Evolutionary conservation across 2,113 vertebrate genomes (phyloP), one percentile per base, ranked within the genome.

Genomic region (Rhegmatorhina hoffmannsi): DNA sequence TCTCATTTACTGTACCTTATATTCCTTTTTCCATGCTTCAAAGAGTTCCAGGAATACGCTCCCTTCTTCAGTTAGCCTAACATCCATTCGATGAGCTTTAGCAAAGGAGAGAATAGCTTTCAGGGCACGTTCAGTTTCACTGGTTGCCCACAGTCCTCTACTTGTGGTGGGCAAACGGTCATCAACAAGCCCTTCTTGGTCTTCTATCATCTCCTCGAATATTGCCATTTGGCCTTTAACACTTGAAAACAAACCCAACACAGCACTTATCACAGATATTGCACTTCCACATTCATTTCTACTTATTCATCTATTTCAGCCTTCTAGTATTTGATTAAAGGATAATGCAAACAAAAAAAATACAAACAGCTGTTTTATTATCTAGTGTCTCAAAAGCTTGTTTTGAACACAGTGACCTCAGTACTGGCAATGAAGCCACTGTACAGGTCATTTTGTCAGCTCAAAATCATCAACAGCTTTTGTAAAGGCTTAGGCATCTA

Each of bases 151-250:
- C 13, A 99, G 98, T 33, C 99, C 99, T 60, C 99, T 98, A 87
- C 98, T 99, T 40, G 99, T 99, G 50, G 99, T 99, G 76, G 99
- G 99, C 17, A 98, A 97, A 43, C 99, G 98, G 92, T 99, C 99
- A 86, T 99, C 99, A 24, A 99, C 98, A 17, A 99, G 97, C 10
- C 99, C 99, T 63, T 99, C 99, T 81, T 99, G 99, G 52, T 99
- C 99, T 96, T 99, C 99, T 76, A 99, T 99, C 99, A 99, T 99
- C 95, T 99, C 99, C 88, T 99, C 99, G 86, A 99, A 99, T 96
- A 99, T 99, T 87, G 99, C 99, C 50, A 98, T 99, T 94, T 99
- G 99, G 58, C 99, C 99, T 96, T 98, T 99, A 75, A 99, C 99
- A 64, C 99, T 99, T 95, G n/a, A 95, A 93, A 90, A 44, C 72